Evolutionary conservation across 2,797 vertebrate genomes (phyloP).

Genomic region (Huso huso): DNA sequence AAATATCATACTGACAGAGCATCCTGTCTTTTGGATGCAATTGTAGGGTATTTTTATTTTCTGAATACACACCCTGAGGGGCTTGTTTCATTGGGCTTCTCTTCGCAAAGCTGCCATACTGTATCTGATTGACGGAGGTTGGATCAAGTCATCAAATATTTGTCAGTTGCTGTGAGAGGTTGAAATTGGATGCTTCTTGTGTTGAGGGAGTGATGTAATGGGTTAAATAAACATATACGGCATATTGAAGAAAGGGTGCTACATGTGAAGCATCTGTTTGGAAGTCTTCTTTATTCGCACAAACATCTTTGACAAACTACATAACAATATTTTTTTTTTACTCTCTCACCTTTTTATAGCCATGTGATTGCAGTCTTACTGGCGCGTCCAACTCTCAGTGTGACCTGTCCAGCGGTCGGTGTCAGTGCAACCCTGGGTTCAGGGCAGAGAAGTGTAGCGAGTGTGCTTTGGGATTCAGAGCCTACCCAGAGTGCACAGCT

Average conservation of each 20-base stretch:
- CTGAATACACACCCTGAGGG: background rate
- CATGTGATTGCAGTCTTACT: slow-evolving; percentile 65
- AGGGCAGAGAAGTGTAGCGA: slow-evolving; percentile 58
- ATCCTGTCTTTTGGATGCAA: no score
- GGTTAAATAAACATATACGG: no score
- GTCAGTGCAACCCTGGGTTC: slow-evolving; percentile 66
- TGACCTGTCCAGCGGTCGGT: slow-evolving; percentile 61
- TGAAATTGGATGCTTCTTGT: background rate
- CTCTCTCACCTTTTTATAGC: slow-evolving; percentile 40
- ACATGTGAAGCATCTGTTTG: no score
- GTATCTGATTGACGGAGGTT: background rate
- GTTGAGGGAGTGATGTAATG: background rate
- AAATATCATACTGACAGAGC: background rate
- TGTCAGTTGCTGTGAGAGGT: background rate
- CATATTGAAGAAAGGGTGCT: no score
- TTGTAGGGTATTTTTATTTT: background rate
- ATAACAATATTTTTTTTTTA: background rate
- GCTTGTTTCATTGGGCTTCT: background rate
- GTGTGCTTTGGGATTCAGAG: slow-evolving; percentile 71
- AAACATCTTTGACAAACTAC: no score
- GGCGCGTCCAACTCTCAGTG: slow-evolving; percentile 70
- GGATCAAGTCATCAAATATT: no score
- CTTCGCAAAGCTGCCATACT: background rate
- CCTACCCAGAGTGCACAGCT: slow-evolving; percentile 71
- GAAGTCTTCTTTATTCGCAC: no score